Conservation (phyloP, 1,140 invertebrate species). For the Aphelenchoides besseyi region DNA sequence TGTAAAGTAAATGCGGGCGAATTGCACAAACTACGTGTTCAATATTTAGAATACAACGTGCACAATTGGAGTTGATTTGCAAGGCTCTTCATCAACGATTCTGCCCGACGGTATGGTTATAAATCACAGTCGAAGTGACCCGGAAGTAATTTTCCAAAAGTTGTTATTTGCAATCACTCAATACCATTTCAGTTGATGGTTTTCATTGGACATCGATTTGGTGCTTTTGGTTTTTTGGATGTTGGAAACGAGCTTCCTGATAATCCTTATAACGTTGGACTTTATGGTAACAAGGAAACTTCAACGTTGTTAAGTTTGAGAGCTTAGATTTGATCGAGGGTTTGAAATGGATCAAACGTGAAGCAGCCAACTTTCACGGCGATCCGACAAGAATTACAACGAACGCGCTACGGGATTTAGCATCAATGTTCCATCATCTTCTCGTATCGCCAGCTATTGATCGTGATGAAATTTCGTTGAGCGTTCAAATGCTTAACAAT, state of each 20-base stretch:
- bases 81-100: neutral
- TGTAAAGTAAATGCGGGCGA: neutral
- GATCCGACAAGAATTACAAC: neutral
- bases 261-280: neutral
- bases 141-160: neutral
- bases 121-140: neutral
- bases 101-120: neutral
- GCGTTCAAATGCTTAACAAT: neutral
- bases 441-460: neutral
- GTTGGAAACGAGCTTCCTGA: neutral
- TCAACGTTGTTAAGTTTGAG: neutral
- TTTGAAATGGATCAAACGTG: constrained; percentile 7
- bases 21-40: neutral
- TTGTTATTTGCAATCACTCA: neutral
- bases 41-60: neutral
- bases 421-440: neutral
- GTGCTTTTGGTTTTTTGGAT: constrained; percentile 7
- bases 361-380: neutral
- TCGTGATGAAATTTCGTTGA: neutral
- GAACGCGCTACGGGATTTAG: neutral
- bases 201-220: constrained; percentile 2
- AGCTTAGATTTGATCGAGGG: neutral
- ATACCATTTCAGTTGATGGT: neutral
- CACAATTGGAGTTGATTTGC: neutral
- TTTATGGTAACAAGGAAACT: neutral